phyloP scores from a whole-genome alignment of 2,113 vertebrate genomes.

The Indri indri region DNA sequence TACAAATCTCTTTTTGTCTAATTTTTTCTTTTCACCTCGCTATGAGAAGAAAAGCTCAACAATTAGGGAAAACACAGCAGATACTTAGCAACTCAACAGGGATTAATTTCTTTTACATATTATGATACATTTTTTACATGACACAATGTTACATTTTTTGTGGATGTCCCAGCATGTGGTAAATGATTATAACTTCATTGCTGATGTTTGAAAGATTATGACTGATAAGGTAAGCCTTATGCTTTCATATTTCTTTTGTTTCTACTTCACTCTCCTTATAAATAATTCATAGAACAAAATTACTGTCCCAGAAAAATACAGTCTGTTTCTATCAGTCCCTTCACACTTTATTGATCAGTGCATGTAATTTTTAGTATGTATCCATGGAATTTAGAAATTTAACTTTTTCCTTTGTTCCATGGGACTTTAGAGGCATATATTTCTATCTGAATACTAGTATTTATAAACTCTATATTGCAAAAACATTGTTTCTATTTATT shows the following conservation, averaged over 20 bases:
- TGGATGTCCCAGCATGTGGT: constrained; percentile 86
- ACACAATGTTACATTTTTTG: constrained; percentile 80
- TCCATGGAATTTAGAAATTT: constrained; percentile 55
- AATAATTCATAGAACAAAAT: constrained; percentile 95
- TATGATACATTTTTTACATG: constrained; percentile 86
- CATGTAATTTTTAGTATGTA: constrained; percentile 76
- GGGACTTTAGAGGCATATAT: neutral
- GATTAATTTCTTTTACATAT: constrained; percentile 84
- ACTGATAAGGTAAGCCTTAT: constrained; percentile 91
- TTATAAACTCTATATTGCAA: neutral
- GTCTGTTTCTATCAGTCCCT: constrained; percentile 87
- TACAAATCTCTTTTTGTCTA: neutral
- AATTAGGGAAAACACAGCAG: constrained; percentile 29
- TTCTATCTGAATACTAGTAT: neutral
- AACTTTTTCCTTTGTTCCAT: neutral
- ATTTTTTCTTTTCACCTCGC: neutral
- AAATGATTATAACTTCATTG: constrained; percentile 91
- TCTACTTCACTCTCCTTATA: constrained; percentile 86
- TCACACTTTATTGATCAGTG: constrained; percentile 82
- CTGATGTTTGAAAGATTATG: constrained; percentile 88
- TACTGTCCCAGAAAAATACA: constrained; percentile 92
- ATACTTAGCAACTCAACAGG: constrained; percentile 57
- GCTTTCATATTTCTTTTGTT: constrained; percentile 85
- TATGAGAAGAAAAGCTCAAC: neutral
- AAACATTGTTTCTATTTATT: neutral